Conservation (phyloP, 2,797 vertebrate genomes). For the Sebastes cheni region DNA sequence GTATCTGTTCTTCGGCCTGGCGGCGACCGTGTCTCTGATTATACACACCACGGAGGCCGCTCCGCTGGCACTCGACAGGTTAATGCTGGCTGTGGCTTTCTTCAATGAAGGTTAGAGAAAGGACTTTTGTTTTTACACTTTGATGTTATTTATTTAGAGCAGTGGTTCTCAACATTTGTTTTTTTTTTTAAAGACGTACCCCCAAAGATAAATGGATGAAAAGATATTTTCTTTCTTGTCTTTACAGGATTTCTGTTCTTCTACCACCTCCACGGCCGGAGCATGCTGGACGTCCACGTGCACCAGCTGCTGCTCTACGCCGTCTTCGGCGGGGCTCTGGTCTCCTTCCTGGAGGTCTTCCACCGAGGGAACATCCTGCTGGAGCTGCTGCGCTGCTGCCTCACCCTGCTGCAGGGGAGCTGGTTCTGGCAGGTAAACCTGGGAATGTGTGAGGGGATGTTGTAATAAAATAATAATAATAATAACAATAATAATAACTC, state of each 20-base stretch:
- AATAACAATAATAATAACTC: neutral
- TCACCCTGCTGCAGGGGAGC: constrained; percentile 91
- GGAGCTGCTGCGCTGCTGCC: constrained; percentile 88
- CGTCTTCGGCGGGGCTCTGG: constrained; percentile 82
- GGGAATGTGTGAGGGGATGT: too few relatives aligned
- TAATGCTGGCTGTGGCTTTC: constrained; percentile 90
- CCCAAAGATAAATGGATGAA: too few relatives aligned
- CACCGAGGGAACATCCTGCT: constrained; percentile 87
- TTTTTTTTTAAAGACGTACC: too few relatives aligned
- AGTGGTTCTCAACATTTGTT: too few relatives aligned
- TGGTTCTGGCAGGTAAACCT: constrained; percentile 96
- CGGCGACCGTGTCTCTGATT: constrained; percentile 84
- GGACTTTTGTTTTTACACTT: neutral
- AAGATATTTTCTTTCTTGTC: too few relatives aligned
- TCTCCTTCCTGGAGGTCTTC: constrained; percentile 90
- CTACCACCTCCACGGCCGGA: constrained; percentile 92
- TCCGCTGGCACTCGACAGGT: constrained; percentile 86
- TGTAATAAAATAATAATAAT: too few relatives aligned
- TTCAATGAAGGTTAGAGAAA: constrained; percentile 90
- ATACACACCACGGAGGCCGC: constrained; percentile 81
- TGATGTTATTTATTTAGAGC: neutral
- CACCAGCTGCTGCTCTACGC: constrained; percentile 89
- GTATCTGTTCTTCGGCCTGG: constrained; percentile 93
- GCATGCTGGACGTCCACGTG: constrained; percentile 89
- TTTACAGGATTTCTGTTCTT: constrained; percentile 90